Evolutionary conservation across 1,140 invertebrate genomes (phyloP), one percentile per base, ranked within the genome.

Genomic region (Drosophila lowei): DNA sequence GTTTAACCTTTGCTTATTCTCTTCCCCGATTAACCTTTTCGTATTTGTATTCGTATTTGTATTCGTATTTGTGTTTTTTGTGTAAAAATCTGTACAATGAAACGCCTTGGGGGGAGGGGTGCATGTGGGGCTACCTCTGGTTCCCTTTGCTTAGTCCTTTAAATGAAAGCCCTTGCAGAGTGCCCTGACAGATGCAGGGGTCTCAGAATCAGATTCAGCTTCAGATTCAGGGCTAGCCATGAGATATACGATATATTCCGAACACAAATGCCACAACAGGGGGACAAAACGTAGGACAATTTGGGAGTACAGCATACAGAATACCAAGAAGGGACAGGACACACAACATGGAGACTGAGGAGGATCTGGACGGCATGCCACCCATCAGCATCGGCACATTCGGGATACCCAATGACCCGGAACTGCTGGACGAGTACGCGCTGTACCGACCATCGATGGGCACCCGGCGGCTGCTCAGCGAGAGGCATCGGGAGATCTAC

Each of bases 1-100:
- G 96, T 95, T 77, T 52, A 70, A 48, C 77, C 58, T 77, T 48
- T 58, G 15, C 57, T 65, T 61, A 8, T 50, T 41, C 15, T 34
- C 46, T 42, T 25, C n/a, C 53, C 11, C 34, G 6, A 52, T 46
- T 55, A 30, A 66, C 6, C 9, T 41, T 34, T 8, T 30, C 53
- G 23, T 63, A 15, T 6, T 23, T 18, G 18, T 18, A n/a, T n/a
- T n/a, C 21, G 21, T 23, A 23, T 23, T 23, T 23, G 21, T 23
- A 23, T 23, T 23, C 4, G 21, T 23, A 23, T 72, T 46, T 79
- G 44, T 57, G 50, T 58, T 16, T 18, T 50, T 3, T 52, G 44
- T 50, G 9, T 47, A n/a, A 11, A 21, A 43, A 56, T 43, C 7
- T 50, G 5, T 23, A 58, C 55, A 89, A 77, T 79, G 67, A 59